Base-by-base conservation (phyloP, 2,888 invertebrate species). In the Sturmia bella region DNA sequence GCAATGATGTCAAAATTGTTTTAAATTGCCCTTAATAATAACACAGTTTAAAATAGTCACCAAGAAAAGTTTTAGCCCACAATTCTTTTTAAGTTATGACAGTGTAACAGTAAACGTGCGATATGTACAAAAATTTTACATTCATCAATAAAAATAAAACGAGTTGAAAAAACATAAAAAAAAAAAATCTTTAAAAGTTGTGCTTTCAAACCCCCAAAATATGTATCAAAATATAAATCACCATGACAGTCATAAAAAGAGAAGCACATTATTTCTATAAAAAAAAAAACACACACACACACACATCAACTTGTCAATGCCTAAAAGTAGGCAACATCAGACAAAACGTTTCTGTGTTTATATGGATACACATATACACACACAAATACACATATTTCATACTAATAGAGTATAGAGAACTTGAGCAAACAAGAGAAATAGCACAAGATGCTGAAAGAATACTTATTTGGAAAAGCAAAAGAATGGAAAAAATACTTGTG, bases 311-410 rank as follows among this genome's bases (percentile, higher is more conserved):
- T 77, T 77, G 76, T 78, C 78, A 78, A 78, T 78, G 78, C 78
- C 78, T 82, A 75, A 82, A 82, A 75, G 74, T 61, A 82, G 70
- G 78, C 78, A 78, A 82, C 70, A 72, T 78, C 66, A 78, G 66
- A 70, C 41, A 66, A 45, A 63, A 41, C 13, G 27, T 73, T 61
- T 45, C 59, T 59, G 37, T 61, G 15, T 15, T 19, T 6, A 32
- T 48, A 9, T 19, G 9, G 0, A 3, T 59, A 52, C 50, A 27
- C 37, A 9, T 1, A 3, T 17, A 27, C 7, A 39, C 9, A 32
- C 7, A 32, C 9, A 3, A 9, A 32, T 32, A 32, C 7, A 32
- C 9, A 3, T 32, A 32, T 7, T 32, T 32, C 9, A 32, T 32
- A 32, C 69, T 54, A 61, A 45, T 69, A 69, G 24, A 43, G 54